A percentile compares a stretch with the other conserved stretches of the same genome.
Evolutionary conservation across 2,113 vertebrate genomes (phyloP).

Genomic region (Ctenodactylus gundi): DNA sequence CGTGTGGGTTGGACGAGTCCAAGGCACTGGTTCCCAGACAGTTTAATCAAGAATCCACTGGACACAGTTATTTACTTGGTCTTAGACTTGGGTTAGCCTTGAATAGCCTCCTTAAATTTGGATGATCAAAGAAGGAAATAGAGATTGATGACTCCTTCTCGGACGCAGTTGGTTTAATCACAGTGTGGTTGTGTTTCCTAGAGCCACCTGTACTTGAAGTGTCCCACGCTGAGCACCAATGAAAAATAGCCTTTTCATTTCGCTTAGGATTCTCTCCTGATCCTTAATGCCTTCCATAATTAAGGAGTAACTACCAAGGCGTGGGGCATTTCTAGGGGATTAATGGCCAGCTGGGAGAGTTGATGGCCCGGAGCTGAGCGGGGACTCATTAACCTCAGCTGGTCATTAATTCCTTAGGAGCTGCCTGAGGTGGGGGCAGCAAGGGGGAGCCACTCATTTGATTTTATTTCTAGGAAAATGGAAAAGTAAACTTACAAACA

Average conservation of each 20-base stretch:
- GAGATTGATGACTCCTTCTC: conserved; percentile 68
- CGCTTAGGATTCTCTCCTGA: conserved; percentile 65
- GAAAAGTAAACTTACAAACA: conserved; percentile 48
- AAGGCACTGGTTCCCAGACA: not conserved
- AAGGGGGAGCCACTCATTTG: conserved; percentile 31
- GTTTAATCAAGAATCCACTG: conserved; percentile 70
- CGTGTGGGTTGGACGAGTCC: conserved; percentile 35
- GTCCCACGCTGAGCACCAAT: conserved; percentile 63
- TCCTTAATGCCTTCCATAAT: conserved; percentile 79
- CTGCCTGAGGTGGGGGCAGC: not conserved
- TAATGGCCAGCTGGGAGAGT: conserved; percentile 76
- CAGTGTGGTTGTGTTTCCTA: conserved; percentile 38
- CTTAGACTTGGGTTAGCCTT: conserved; percentile 16
- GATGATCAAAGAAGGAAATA: conserved; percentile 63
- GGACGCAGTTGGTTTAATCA: conserved; percentile 60
- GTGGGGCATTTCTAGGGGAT: conserved; percentile 74
- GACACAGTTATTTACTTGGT: conserved; percentile 57
- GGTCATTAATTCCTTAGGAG: conserved; percentile 70
- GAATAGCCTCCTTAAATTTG: conserved; percentile 52
- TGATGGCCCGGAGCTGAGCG: conserved; percentile 73
- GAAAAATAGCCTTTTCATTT: conserved; percentile 77
- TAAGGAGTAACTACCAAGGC: conserved; percentile 80
- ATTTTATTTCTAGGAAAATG: conserved; percentile 29
- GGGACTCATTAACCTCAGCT: conserved; percentile 78
- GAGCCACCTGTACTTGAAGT: conserved; percentile 65